These are phyloP conservation scores for Tigriopus japonicus DNA, from an alignment of 1,140 invertebrate species.

Conservation along the genomic window DNA sequence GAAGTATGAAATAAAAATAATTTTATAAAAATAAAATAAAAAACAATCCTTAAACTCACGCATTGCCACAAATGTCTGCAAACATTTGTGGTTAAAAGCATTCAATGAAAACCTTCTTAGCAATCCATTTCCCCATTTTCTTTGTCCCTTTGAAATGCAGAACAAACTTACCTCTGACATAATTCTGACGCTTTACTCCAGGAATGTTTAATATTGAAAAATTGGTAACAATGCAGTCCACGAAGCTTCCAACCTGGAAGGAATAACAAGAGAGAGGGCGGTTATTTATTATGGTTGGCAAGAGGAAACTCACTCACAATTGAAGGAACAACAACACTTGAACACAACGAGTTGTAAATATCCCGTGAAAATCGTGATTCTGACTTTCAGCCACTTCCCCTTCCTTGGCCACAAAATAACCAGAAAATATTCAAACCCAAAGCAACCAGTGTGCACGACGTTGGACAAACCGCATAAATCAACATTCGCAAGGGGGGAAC, in stretches of 20 bases:
- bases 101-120: neutral
- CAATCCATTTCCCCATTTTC: neutral
- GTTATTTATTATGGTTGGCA: too few species aligned
- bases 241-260: slow-evolving; percentile 72
- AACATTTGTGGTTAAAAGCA: neutral
- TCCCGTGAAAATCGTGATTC: too few species aligned
- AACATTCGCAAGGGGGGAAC: too few species aligned
- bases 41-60: neutral
- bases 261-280: neutral
- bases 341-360: too few species aligned
- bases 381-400: too few species aligned
- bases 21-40: neutral
- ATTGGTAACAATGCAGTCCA: slow-evolving; percentile 81
- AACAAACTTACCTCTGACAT: slow-evolving; percentile 70
- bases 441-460: too few species aligned
- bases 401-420: too few species aligned
- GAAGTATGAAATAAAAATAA: neutral
- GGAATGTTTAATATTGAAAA: slow-evolving; percentile 84
- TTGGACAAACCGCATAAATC: too few species aligned
- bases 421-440: too few species aligned
- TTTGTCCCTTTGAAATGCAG: too few species aligned
- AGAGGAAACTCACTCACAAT: too few species aligned
- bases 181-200: slow-evolving; percentile 85
- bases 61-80: neutral
- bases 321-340: too few species aligned